These are phyloP conservation scores for Porites lobata DNA, from an alignment of 92 coral and sea anemone species.

Conservation along the genomic window DNA sequence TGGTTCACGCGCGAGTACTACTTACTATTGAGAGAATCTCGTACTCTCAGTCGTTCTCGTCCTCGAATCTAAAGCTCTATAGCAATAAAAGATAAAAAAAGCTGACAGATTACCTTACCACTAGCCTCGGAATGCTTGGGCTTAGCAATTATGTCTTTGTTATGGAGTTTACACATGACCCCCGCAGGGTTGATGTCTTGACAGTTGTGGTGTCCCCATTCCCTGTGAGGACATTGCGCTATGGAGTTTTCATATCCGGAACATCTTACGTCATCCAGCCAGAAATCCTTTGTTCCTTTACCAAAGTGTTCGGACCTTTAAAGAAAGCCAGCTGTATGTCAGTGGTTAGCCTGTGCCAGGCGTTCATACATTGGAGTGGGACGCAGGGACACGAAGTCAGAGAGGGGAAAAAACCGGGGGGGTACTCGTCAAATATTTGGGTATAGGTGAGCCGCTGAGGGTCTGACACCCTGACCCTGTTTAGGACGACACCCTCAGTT, in stretches of 20 bases:
- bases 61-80: too few species aligned
- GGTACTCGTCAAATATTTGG: too few species aligned
- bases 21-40: background rate
- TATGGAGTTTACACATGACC: constrained; percentile 76
- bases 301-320: constrained; percentile 36
- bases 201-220: constrained; percentile 76
- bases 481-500: too few species aligned
- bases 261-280: constrained; percentile 75
- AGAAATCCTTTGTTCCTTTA: constrained; percentile 34
- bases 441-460: too few species aligned
- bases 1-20: too few species aligned
- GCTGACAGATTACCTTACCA: constrained; percentile 40
- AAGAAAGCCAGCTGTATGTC: background rate
- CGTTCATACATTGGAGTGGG: too few species aligned
- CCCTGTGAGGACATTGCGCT: constrained; percentile 71
- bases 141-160: constrained; percentile 40
- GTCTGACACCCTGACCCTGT: too few species aligned
- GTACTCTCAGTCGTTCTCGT: background rate
- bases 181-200: constrained; percentile 71
- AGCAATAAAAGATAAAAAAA: background rate
- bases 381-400: too few species aligned
- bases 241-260: constrained; percentile 68
- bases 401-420: too few species aligned
- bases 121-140: constrained; percentile 66
- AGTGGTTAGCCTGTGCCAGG: background rate